These are phyloP conservation scores for Idris sp. DNA, from an alignment of 1,140 invertebrate genomes.

Conservation along the genomic window DNA sequence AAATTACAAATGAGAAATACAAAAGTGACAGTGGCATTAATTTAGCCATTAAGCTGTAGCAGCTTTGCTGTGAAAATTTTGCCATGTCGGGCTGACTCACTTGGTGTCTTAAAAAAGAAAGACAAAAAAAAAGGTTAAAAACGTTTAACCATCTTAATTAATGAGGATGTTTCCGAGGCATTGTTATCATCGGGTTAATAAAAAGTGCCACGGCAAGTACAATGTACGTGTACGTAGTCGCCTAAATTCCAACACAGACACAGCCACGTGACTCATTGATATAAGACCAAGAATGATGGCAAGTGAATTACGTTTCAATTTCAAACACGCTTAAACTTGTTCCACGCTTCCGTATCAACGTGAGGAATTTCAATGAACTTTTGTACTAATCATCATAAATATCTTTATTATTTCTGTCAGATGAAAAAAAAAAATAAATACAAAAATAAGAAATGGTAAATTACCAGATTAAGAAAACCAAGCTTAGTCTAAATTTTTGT, in stretches of 20 bases:
- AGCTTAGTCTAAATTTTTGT: too few relatives aligned
- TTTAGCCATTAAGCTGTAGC: too few relatives aligned
- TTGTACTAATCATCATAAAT: too few relatives aligned
- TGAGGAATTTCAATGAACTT: slow-evolving; percentile 41
- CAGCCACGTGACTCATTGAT: slow-evolving; percentile 52
- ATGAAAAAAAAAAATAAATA: too few relatives aligned
- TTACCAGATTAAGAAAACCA: too few relatives aligned
- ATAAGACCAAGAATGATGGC: slow-evolving; percentile 49
- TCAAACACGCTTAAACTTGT: slow-evolving; percentile 48
- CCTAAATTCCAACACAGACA: slow-evolving; percentile 48
- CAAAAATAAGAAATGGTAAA: too few relatives aligned
- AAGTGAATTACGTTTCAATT: slow-evolving; percentile 55
- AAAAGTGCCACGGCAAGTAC: slow-evolving; percentile 44
- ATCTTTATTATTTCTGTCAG: too few relatives aligned
- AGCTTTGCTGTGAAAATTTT: too few relatives aligned
- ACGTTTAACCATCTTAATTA: slow-evolving; percentile 53
- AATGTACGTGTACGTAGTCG: slow-evolving; percentile 41
- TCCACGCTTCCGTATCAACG: slow-evolving; percentile 38
- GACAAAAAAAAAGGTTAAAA: too few relatives aligned
- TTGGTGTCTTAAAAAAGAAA: slow-evolving; percentile 30
- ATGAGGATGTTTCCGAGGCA: slow-evolving; percentile 50
- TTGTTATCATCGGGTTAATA: slow-evolving; percentile 52
- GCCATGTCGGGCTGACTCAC: background rate
- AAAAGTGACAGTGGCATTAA: too few relatives aligned
- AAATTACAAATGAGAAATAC: too few relatives aligned